Evolutionary conservation across 2,888 invertebrate genomes (phyloP), one percentile per base, ranked within the genome.

Genomic region (Agrotis exclamationis): DNA sequence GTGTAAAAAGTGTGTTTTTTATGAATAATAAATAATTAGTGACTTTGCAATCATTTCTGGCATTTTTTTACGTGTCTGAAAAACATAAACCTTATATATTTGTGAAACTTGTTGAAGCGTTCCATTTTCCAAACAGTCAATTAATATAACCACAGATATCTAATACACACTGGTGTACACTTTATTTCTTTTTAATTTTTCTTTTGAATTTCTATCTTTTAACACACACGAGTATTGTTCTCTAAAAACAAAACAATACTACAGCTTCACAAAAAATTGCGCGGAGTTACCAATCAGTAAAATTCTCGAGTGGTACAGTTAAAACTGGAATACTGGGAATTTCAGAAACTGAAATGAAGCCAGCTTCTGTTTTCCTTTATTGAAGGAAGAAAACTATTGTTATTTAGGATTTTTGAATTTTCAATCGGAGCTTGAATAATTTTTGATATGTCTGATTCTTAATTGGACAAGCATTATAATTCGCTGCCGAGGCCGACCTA

Each of bases 231-330:
- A 48, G 58, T 58, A 59, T 53, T 51, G 16, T 54, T 53, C 5
- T 16, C 1, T 9, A 33, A 53, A 56, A 67, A 57, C 47, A 44
- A 69, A 63, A 74, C 39, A 53, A 33, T 44, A 7, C 11, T 20
- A 28, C 2, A 48, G 20, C 28, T 53, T 6, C 20, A 44, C 7
- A n/a, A 51, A 24, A 54, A 53, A 45, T 22, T 50, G 53, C 20
- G 28, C 1, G 47, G 14, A 44, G 24, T 48, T 58, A 20, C 28
- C 76, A 80, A 76, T 76, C 76, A 76, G 67, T 11, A 39, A 67
- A 80, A 74, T 59, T 50, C 59, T 80, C 59, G 39, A 54, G 18
- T 33, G 16, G 44, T 50, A 18, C 39, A 50, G 53, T 79, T 24
- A 79, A 79, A 63, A 63, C 50, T 54, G 39, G 7, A 58, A 54